Conservation (phyloP, 1,140 invertebrate species). For the Acromyrmex charruanus region DNA sequence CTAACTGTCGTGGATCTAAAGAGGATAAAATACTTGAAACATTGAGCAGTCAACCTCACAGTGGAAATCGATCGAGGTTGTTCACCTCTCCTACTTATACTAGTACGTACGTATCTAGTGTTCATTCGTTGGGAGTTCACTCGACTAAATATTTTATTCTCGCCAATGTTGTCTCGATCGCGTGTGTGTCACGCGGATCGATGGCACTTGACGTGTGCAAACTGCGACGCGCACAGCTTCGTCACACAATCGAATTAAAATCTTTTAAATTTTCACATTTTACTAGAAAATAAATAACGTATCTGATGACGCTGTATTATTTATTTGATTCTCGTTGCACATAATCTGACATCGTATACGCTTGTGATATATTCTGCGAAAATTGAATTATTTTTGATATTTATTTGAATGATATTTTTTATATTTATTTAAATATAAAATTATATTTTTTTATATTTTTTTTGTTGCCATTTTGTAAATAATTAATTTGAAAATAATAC, state of each 20-base stretch:
- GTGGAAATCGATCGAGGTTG: slow-evolving; percentile 55
- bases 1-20: background rate
- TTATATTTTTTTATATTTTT: background rate
- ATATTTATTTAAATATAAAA: background rate
- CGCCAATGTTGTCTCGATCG: background rate
- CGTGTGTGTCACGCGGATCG: slow-evolving; percentile 22
- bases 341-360: background rate
- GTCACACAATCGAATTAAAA: slow-evolving; percentile 3
- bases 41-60: slow-evolving; percentile 22
- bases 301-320: background rate
- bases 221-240: background rate
- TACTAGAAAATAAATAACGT: background rate
- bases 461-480: background rate
- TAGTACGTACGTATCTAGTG: slow-evolving; percentile 20
- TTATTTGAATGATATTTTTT: too few relatives aligned
- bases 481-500: background rate
- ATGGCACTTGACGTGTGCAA: slow-evolving; percentile 1
- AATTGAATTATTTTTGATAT: too few relatives aligned
- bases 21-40: slow-evolving; percentile 12
- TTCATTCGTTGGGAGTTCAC: slow-evolving; percentile 18
- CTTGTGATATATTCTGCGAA: background rate
- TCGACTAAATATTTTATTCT: slow-evolving; percentile 49
- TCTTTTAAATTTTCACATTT: background rate
- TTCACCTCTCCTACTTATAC: slow-evolving; percentile 55
- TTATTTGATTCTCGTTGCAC: background rate